Evolutionary conservation across 2,797 vertebrate genomes (phyloP), one percentile per base, ranked within the genome.

Genomic region (Adelosebastes latens): DNA sequence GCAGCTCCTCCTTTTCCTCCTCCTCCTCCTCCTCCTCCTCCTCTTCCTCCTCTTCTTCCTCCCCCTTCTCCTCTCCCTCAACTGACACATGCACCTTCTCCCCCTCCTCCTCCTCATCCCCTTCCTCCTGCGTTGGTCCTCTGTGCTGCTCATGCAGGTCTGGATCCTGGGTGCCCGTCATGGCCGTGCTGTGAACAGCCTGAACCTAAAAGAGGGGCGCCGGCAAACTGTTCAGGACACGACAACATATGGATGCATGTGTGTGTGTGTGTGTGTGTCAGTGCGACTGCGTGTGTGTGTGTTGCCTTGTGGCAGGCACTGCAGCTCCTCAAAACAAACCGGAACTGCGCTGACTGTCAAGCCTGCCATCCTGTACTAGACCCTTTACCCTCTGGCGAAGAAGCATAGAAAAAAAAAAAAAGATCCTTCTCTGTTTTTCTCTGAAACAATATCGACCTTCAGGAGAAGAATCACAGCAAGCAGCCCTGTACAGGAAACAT

Each of bases 1-100:
- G 98, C 89, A 97, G 94, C 88, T 96, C 96, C 79, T 94, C 95
- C 89, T 95, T 95, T 87, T 96, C 96, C 88, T 95, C 94, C 60
- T 90, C 89, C 56, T 87, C 85, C 27, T 76, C 79, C 24, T 76
- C 82, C 25, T 89, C 84, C 60, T 85, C 87, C 20, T 84, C 80
- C 1, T 80, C 49, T 20, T 77, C 85, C 3, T 95, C 95, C 82
- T 93, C 94, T 85, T 92, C 94, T 67, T 96, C 96, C 88, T 93
- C 66, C 53, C 84, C 82, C 67, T 60, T 71, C 80, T 91, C 94
- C 49, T 90, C 90, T 76, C 65, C 84, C 76, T 91, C 91, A 36
- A 90, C 86, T 59, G 92, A 91, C 82, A 91, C 90, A 56, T 84
- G 87, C 82, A 93, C 89, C 72, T 85, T 89, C 77, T 92, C 91